Base-by-base conservation (phyloP, 2,113 vertebrate genomes). In the Dipodomys stephensi region DNA sequence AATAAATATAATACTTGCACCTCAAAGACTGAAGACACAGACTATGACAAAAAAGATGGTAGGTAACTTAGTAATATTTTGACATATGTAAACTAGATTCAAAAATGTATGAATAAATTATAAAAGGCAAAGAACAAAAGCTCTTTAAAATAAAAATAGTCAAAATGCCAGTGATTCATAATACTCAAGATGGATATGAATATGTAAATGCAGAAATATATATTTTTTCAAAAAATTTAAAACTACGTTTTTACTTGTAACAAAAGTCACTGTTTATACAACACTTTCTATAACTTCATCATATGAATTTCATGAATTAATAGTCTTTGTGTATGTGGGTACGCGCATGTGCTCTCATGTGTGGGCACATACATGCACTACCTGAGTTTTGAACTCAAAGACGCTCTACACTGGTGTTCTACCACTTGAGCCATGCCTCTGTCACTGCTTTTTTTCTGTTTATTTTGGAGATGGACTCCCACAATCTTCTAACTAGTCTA, bases 1-100 rank as follows among this genome's bases (percentile, higher is more conserved):
- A 98, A 97, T 94, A 98, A 97, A 88, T 53, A 93, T 35, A 82
- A 71, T 7, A 60, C 96, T 44, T 89, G 20, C 0, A 87, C 39
- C 23, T 91, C 80, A 87, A 81, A 90, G 60, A 71, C 53, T 73
- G 88, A 96, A 85, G 30, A 91, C 65, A 44, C 74, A 91, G 88
- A 71, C 80, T 46, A 18, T 78, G 79, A 87, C 83, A 65, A 97
- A 97, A 94, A 88, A 82, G 92, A 96, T 96, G 98, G 98, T 98
- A 95, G 4, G 96, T 96, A 78, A 94, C 84, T 39, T 72, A 73
- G 46, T 85, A 92, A 90, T 78, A 76, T 79, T 95, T 87, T 94
- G 65, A 44, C 15, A 27, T 79, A 83, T 6, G 23, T 86, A 78
- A 46, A 16, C 71, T 83, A 88, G 57, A 69, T 90, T 72, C 49